Evolutionary conservation across 2,888 invertebrate species (phyloP), one percentile per base, ranked within the genome.

Genomic region (Oxycera nigricornis): DNA sequence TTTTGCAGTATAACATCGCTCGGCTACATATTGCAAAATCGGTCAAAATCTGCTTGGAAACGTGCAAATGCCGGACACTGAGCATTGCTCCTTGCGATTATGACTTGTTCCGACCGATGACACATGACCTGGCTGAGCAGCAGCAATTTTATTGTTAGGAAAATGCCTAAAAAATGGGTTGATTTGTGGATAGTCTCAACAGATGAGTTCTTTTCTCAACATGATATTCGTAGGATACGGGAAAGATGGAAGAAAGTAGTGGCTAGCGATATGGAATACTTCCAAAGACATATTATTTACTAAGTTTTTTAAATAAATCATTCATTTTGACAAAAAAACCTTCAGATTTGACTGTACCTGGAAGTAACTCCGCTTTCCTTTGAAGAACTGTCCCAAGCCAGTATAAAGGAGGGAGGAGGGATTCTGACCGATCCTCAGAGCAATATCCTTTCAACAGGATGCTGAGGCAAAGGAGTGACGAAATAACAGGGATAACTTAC

Each of bases 1-100:
- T 57, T 28, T 57, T 57, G 2, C 57, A 24, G 4, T 3, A 57
- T 57, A 26, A 6, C 30, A 57, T 24, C 3, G 57, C 24, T n/a
- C n/a, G n/a, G n/a, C n/a, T 3, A 24, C 57, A 57, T 57, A 26
- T 24, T n/a, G n/a, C n/a, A n/a, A n/a, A n/a, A n/a, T n/a, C n/a
- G n/a, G n/a, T n/a, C n/a, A n/a, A n/a, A n/a, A 57, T 2, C 9
- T 57, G 26, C 28, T 57, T 57, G 57, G 57, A 57, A 57, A 57
- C 30, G 57, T 26, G 22, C 7, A 24, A 57, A 4, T 57, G 24
- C 9, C 2, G 2, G 26, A 26, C 4, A 22, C 14, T 39, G 0
- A 14, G 9, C 39, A 39, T 39, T 39, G 1, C 14, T 39, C 39
- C 39, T 39, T 39, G 7, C 9, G 14, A 1, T 1, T 39, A 39